A percentile compares a stretch with the other conserved stretches of the same genome.
Evolutionary conservation across 1,140 invertebrate species (phyloP).

Genomic region (Drosophila ambigua): DNA sequence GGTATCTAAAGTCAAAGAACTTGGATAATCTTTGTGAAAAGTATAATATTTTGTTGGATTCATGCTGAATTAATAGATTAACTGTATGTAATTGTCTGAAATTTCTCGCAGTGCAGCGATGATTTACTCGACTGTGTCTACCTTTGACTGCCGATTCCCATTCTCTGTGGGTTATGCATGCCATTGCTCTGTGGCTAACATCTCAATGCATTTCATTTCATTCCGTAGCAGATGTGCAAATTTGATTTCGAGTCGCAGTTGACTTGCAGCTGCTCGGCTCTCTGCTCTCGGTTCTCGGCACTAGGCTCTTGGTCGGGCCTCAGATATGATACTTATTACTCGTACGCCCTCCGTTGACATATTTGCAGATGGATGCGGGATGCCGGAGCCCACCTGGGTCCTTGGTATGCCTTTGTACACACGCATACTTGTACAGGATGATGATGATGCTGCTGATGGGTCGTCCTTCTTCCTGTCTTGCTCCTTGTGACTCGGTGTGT

Average conservation of each 20-base stretch:
- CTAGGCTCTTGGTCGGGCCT: slow-evolving; percentile 16
- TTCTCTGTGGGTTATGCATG: slow-evolving; percentile 41
- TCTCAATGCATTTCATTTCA: slow-evolving; percentile 72
- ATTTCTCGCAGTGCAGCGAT: slow-evolving; percentile 19
- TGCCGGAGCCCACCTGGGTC: slow-evolving; percentile 4
- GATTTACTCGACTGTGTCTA: slow-evolving; percentile 3
- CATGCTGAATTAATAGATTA: not conserved
- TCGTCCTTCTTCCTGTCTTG: not conserved
- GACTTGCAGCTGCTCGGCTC: slow-evolving; percentile 28
- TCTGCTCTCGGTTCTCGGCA: not conserved
- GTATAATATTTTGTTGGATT: too few species aligned
- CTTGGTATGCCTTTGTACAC: slow-evolving; percentile 62
- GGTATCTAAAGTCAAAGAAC: too few species aligned
- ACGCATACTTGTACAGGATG: slow-evolving; percentile 48
- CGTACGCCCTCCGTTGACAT: slow-evolving; percentile 74
- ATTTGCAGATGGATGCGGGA: slow-evolving; percentile 51
- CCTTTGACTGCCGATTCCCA: slow-evolving; percentile 37
- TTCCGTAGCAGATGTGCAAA: slow-evolving; percentile 68
- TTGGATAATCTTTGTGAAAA: too few species aligned
- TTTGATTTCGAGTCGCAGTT: slow-evolving; percentile 68
- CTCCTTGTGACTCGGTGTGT: slow-evolving; percentile 30
- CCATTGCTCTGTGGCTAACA: slow-evolving; percentile 65
- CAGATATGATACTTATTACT: slow-evolving; percentile 57
- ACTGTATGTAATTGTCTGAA: not conserved
- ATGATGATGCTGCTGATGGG: not conserved